phyloP scores from a whole-genome alignment of 2,113 vertebrate genomes.

The Rhagologus leucostigma region DNA sequence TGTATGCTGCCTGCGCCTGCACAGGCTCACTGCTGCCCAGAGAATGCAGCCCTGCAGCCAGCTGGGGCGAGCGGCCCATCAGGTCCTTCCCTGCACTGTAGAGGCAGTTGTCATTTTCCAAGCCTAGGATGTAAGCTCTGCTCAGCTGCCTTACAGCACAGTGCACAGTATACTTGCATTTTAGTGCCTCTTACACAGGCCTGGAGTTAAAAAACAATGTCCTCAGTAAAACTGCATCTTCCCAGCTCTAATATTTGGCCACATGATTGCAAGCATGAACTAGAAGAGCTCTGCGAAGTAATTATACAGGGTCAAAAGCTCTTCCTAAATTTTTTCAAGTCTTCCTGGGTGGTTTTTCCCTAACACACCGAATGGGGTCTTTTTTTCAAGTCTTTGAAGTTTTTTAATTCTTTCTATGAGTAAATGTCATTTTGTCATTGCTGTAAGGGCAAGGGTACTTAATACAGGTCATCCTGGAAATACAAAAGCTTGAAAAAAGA shows the following conservation, averaged over 20 bases:
- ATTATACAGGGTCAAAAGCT: not conserved
- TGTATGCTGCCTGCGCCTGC: not conserved
- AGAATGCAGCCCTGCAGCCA: not conserved
- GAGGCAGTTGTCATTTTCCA: not conserved
- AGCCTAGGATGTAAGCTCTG: not conserved
- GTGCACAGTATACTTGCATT: not conserved
- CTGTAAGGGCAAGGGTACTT: not conserved
- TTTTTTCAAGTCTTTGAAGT: not conserved
- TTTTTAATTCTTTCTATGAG: not conserved
- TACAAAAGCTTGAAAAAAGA: not conserved
- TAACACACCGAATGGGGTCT: not conserved
- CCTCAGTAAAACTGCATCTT: not conserved
- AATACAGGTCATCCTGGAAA: not conserved
- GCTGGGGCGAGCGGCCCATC: fast-evolving
- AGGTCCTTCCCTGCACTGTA: not conserved
- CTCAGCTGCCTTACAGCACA: not conserved
- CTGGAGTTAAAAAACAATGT: not conserved
- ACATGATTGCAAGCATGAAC: not conserved
- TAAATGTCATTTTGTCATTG: not conserved
- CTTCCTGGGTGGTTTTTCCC: not conserved
- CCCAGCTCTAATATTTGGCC: not conserved
- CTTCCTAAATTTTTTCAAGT: not conserved
- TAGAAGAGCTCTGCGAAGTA: not conserved
- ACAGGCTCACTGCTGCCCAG: not conserved
- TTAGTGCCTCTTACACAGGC: not conserved